Base-by-base conservation (phyloP, 92 coral and sea anemone species). In the Desmophyllum pertusum region DNA sequence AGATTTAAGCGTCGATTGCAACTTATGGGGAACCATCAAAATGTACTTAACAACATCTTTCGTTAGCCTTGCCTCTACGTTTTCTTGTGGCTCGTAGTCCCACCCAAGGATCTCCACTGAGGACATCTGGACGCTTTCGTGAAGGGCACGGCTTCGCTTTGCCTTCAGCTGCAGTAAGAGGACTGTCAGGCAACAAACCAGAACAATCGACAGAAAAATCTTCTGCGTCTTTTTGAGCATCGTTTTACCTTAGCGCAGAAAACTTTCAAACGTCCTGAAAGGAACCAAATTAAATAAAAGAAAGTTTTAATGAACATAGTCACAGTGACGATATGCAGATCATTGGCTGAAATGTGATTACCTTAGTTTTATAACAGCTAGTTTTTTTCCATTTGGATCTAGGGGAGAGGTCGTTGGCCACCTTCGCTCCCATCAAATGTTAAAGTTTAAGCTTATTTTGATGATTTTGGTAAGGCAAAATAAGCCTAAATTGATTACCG, bases 21-120 rank as follows among this genome's bases (percentile, higher is more conserved):
- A 57, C 46, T 51, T 76, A 10, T 55, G 69, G 21, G 81, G 69
- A 37, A 77, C 48, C 46, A 77, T 62, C 48, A 77, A 40, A 37
- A 77, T 70, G 37, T 53, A 53, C 69, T 62, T 53, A 9, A 77
- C 81, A 35, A 7, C 31, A 10, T 36, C 46, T 8, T 18, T 25
- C 10, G 59, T 46, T 17, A 73, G 77, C 27, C 38, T 73, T 18
- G 40, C 13, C 10, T 72, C 77, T 9, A 43, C 57, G 9, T 27
- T 29, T 25, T 72, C 77, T 9, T 73, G 13, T 13, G 77, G 77
- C 23, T 45, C n/a, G 59, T 73, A 73, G n/a, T 73, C 40, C 59
- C 59, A 73, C 30, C 61, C 77, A 73, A 73, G 35, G 21, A 45
- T 45, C 59, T 45, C 38, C 0, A 73, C 14, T 10, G 76, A 71